These are phyloP conservation scores for Heliconius hermathena DNA, from an alignment of 1,140 invertebrate genomes.

Conservation along the genomic window DNA sequence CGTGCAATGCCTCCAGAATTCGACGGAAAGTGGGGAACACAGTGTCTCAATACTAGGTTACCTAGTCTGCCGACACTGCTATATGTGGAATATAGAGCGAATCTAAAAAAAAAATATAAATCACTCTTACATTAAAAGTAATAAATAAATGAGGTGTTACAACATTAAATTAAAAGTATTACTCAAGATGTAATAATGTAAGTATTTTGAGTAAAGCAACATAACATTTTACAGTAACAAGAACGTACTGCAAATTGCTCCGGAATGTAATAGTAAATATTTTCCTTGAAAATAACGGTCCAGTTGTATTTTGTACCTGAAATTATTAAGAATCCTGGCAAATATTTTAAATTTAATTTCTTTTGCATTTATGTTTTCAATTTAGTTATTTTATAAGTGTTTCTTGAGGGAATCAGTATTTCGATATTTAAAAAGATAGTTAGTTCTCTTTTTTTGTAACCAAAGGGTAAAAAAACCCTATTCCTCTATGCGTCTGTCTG, in stretches of 20 bases:
- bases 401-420: too few relatives aligned
- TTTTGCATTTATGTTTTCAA: neutral
- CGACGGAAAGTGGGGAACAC: too few relatives aligned
- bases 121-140: too few relatives aligned
- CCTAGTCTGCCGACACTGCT: too few relatives aligned
- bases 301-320: conserved; percentile 3
- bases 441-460: too few relatives aligned
- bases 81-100: too few relatives aligned
- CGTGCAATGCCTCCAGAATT: too few relatives aligned
- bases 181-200: neutral
- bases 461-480: too few relatives aligned
- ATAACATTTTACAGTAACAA: conserved; percentile 24
- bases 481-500: too few relatives aligned
- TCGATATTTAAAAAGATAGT: too few relatives aligned
- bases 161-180: neutral
- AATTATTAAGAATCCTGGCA: neutral
- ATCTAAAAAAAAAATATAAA: too few relatives aligned
- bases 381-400: neutral
- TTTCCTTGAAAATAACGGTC: conserved; percentile 5
- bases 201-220: conserved; percentile 13
- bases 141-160: neutral
- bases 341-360: neutral
- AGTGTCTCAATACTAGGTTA: too few relatives aligned
- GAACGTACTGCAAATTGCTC: conserved; percentile 23
- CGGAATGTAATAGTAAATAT: conserved; percentile 20